Percentiles rank a stretch among this genome's conserved stretches.
These are phyloP conservation scores for Myrmophylax atrothorax DNA, from an alignment of 2,113 vertebrate genomes.

Conservation along the genomic window DNA sequence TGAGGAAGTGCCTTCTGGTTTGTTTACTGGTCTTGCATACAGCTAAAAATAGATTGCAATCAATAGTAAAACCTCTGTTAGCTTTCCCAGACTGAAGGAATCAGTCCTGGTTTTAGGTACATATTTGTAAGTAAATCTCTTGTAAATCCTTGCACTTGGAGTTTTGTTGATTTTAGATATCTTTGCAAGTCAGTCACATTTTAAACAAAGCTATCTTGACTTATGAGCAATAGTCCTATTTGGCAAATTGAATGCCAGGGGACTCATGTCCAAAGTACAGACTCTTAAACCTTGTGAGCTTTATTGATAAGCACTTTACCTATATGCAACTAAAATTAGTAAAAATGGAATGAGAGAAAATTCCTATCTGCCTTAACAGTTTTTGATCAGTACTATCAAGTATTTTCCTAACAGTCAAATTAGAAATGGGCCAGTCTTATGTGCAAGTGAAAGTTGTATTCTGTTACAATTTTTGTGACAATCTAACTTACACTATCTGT, in stretches of 20 bases:
- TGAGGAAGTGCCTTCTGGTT: not conserved
- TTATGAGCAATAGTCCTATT: not conserved
- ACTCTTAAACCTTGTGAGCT: not conserved
- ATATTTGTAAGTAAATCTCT: not conserved
- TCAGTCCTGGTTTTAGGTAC: not conserved
- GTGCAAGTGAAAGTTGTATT: not conserved
- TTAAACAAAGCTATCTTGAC: not conserved
- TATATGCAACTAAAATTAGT: not conserved
- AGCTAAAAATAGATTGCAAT: not conserved
- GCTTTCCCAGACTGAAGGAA: not conserved
- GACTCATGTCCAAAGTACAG: not conserved
- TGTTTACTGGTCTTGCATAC: not conserved
- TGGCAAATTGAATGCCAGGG: not conserved
- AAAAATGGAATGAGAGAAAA: not conserved
- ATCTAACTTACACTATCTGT: not conserved
- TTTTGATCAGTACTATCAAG: not conserved
- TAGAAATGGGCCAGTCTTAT: not conserved
- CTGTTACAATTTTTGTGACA: not conserved
- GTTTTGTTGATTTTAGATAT: not conserved
- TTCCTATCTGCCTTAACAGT: not conserved
- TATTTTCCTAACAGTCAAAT: not conserved
- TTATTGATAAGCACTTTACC: not conserved
- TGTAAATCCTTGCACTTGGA: not conserved
- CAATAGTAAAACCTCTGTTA: not conserved
- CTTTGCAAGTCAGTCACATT: not conserved